Evolutionary conservation across 2,113 vertebrate genomes (phyloP), one percentile per base, ranked within the genome.

Genomic region (Anser cygnoides): DNA sequence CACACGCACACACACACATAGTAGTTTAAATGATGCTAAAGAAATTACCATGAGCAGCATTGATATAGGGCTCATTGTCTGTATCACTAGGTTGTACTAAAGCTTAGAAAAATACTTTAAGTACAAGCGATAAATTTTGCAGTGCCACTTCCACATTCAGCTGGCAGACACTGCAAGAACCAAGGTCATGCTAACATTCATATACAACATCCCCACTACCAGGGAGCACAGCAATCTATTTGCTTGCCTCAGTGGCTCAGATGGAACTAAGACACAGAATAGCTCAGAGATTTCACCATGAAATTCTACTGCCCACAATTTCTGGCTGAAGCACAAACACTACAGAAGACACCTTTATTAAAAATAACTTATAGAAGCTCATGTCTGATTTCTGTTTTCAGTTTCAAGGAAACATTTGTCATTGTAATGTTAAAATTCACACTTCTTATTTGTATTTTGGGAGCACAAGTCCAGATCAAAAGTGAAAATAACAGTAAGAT

Each of bases 1-100:
- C 98, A 98, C 97, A 98, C 95, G 93, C 98, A 98, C 87, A 92
- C 92, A 74, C 84, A 91, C 44, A 75, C 18, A 87, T 0, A 84
- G 84, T 82, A 94, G 71, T 94, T 96, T 94, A 95, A 86, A 87
- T 89, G 89, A 92, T 46, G 84, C 54, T 78, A 74, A 74, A 74
- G 41, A 74, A 97, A 75, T 46, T 75, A 92, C 61, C 50, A 57
- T 62, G 68, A 91, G 93, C 68, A 86, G 58, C 92, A 88, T 4
- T 68, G 33, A 67, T 43, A 90, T 0, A 33, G 50, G 11, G 82
- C 66, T 94, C 61, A 50, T 76, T 84, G 33, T 33, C 62, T 68
- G 37, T 44, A 85, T 82, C 46, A 41, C 31, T 21, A 63, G 57
- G 61, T 59, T 74, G 43, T 68, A 83, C 39, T 55, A 89, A 75